These are phyloP conservation scores for Periophthalmodon schlosseri DNA, from an alignment of 2,113 vertebrate genomes.

Conservation along the genomic window DNA sequence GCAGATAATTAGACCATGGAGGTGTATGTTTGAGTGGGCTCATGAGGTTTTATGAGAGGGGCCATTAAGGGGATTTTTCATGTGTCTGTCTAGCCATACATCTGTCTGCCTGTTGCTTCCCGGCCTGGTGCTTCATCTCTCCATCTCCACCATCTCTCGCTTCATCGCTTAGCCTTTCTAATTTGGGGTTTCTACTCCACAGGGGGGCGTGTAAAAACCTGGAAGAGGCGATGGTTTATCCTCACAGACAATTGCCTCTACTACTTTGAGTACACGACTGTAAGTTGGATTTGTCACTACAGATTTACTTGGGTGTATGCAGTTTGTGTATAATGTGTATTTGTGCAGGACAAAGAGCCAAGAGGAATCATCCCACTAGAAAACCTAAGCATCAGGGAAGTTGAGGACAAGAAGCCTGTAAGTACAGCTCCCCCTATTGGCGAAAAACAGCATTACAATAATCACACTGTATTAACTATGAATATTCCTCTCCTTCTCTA, in stretches of 20 bases:
- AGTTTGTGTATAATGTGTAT: background rate
- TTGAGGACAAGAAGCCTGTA: slow-evolving; percentile 97
- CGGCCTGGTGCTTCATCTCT: slow-evolving; percentile 50
- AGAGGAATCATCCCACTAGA: slow-evolving; percentile 96
- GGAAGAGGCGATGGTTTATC: slow-evolving; percentile 98
- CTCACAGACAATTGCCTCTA: slow-evolving; percentile 98
- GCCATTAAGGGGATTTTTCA: slow-evolving; percentile 40
- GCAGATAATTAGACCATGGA: slow-evolving; percentile 28
- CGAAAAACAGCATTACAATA: background rate
- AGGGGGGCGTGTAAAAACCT: slow-evolving; percentile 98
- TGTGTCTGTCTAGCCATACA: slow-evolving; percentile 69
- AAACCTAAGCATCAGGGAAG: slow-evolving; percentile 96
- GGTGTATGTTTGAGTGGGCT: slow-evolving; percentile 22
- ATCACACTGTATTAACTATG: background rate
- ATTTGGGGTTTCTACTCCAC: slow-evolving; percentile 59
- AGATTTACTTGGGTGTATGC: background rate
- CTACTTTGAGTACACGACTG: slow-evolving; percentile 98
- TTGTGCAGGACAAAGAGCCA: slow-evolving; percentile 91
- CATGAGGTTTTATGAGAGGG: slow-evolving; percentile 21
- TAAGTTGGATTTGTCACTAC: slow-evolving; percentile 69
- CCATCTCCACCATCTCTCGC: background rate
- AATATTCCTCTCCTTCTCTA: background rate
- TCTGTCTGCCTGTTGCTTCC: slow-evolving; percentile 76
- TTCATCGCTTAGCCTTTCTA: slow-evolving; percentile 54
- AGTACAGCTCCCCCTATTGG: slow-evolving; percentile 66